Evolutionary conservation across 2,113 vertebrate genomes (phyloP).

Genomic region (Channa maculata): DNA sequence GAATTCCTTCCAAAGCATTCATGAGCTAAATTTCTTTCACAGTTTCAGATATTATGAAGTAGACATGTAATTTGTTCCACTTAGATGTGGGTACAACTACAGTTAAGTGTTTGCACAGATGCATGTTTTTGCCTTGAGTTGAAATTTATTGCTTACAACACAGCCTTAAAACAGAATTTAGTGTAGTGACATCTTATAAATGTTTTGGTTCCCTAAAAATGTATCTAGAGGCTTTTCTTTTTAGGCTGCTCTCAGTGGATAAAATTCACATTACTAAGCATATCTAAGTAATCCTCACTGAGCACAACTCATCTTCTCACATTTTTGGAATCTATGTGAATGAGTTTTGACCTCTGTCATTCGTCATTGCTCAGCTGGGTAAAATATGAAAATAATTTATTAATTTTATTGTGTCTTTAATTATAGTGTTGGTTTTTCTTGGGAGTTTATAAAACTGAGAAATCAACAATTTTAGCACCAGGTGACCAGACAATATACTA

Average conservation of each 20-base stretch:
- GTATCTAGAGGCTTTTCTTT: background rate
- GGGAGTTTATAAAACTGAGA: background rate
- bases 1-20: background rate
- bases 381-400: background rate
- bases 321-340: background rate
- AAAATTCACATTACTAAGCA: background rate
- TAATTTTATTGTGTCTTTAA: too few species aligned
- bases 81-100: background rate
- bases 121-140: background rate
- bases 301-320: too few species aligned
- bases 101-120: background rate
- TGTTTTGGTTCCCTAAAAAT: background rate
- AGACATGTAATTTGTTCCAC: background rate
- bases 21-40: background rate
- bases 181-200: background rate
- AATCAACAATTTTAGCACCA: background rate
- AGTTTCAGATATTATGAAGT: background rate
- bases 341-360: background rate
- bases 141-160: background rate
- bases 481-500: constrained; percentile 9
- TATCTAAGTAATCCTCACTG: background rate
- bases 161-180: background rate
- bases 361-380: background rate
- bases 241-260: too few species aligned
- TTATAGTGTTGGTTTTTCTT: too few species aligned